These are phyloP conservation scores for Rhabdomys dilectus DNA, from an alignment of 2,113 vertebrate species.

Conservation along the genomic window DNA sequence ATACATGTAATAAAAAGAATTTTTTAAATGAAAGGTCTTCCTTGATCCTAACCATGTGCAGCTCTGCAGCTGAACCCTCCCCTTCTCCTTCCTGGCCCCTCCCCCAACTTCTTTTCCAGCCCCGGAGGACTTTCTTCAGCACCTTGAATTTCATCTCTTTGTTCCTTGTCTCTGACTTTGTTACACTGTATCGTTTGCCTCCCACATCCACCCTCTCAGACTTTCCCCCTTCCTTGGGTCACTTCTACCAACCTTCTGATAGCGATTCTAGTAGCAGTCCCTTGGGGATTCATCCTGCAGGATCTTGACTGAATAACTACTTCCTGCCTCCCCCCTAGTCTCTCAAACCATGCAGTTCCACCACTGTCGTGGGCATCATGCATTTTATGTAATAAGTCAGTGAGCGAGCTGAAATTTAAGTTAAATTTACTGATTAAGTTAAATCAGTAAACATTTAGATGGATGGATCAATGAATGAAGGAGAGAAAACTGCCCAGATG, in stretches of 20 bases:
- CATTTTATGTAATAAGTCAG: not conserved
- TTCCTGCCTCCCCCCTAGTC: not conserved
- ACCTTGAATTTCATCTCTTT: not conserved
- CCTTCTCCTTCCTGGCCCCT: constrained; percentile 6
- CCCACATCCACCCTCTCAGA: not conserved
- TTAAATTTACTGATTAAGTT: no score
- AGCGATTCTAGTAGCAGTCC: not conserved
- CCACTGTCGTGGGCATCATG: no score
- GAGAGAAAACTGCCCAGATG: not conserved
- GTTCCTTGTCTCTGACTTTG: not conserved
- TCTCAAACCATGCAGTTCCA: not conserved
- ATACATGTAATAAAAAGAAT: not conserved
- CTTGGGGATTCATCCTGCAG: not conserved
- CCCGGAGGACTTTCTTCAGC: not conserved
- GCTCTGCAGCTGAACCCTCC: not conserved
- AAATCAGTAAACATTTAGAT: constrained; percentile 39
- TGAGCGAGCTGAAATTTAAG: not conserved
- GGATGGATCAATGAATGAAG: constrained; percentile 9
- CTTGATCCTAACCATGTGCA: not conserved
- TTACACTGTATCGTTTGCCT: not conserved
- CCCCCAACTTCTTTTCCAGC: not conserved
- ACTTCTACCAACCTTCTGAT: not conserved
- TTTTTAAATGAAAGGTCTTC: not conserved
- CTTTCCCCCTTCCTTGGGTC: not conserved
- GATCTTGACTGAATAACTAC: not conserved